Evolutionary conservation across 2,797 vertebrate genomes (phyloP).

Genomic region (Varecia variegata): DNA sequence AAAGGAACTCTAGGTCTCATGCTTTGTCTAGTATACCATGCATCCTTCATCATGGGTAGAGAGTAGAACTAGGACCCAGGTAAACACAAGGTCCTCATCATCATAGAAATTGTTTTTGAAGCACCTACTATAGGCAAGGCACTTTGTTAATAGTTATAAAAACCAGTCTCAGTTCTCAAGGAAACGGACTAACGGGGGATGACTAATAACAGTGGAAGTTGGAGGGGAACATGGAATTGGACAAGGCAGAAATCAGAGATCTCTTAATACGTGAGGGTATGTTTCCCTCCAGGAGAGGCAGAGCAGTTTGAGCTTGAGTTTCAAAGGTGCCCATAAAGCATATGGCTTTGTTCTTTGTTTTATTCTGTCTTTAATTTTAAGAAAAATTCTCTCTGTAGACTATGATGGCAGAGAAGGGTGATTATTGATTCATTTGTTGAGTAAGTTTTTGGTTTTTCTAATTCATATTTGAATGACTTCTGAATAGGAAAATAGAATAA

Average conservation of each 20-base stretch:
- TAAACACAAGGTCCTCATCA: neutral
- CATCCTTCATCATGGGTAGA: neutral
- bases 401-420: neutral
- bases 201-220: neutral
- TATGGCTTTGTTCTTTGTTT: constrained; percentile 27
- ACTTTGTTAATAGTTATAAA: neutral
- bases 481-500: constrained; percentile 28
- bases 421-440: neutral
- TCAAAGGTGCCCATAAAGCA: neutral
- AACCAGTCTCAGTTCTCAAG: neutral
- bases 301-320: neutral
- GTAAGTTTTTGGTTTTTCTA: neutral
- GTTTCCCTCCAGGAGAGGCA: neutral
- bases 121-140: neutral
- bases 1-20: neutral
- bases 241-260: neutral
- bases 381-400: neutral
- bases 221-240: neutral
- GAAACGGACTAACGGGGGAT: neutral
- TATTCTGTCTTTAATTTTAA: constrained; percentile 48
- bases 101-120: neutral
- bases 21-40: neutral
- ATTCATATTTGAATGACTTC: neutral
- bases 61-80: neutral
- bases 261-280: neutral